Conservation (phyloP, 2,888 invertebrate genomes). For the Drosophila mayaguana region DNA sequence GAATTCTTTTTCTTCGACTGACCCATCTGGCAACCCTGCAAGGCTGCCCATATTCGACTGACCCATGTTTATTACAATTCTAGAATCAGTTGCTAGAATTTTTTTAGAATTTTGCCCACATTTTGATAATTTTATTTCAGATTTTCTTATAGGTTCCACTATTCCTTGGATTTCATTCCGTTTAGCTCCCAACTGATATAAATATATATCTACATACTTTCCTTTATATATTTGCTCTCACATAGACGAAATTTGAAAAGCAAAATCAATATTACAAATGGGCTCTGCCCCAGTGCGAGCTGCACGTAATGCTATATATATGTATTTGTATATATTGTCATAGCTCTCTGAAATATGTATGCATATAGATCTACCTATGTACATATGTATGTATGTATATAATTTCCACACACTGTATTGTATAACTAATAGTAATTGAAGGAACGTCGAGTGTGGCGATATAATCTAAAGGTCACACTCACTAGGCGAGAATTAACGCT, state of each 20-base stretch:
- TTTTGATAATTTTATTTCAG: too few relatives aligned
- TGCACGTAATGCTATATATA: constrained; percentile 11
- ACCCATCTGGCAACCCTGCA: too few relatives aligned
- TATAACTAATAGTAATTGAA: constrained; percentile 28
- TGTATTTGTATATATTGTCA: not conserved
- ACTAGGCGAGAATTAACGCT: constrained; percentile 15
- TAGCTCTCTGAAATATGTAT: not conserved
- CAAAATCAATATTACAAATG: constrained; percentile 40
- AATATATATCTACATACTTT: not conserved
- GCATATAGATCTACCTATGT: not conserved
- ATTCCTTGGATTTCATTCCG: too few relatives aligned
- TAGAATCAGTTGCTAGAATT: too few relatives aligned
- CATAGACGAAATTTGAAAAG: constrained; percentile 25
- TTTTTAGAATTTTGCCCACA: too few relatives aligned
- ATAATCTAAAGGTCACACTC: constrained; percentile 36
- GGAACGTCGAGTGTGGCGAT: constrained; percentile 19
- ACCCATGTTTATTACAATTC: too few relatives aligned
- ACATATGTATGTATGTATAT: not conserved
- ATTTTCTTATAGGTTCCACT: too few relatives aligned
- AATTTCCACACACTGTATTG: constrained; percentile 11
- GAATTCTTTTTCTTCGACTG: too few relatives aligned
- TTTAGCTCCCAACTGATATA: too few relatives aligned
- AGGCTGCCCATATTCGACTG: too few relatives aligned
- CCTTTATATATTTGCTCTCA: not conserved
- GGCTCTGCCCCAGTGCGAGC: constrained; percentile 2